These are phyloP conservation scores for Diplosoma virens DNA, from an alignment of 23 tunicate genomes.

Conservation along the genomic window DNA sequence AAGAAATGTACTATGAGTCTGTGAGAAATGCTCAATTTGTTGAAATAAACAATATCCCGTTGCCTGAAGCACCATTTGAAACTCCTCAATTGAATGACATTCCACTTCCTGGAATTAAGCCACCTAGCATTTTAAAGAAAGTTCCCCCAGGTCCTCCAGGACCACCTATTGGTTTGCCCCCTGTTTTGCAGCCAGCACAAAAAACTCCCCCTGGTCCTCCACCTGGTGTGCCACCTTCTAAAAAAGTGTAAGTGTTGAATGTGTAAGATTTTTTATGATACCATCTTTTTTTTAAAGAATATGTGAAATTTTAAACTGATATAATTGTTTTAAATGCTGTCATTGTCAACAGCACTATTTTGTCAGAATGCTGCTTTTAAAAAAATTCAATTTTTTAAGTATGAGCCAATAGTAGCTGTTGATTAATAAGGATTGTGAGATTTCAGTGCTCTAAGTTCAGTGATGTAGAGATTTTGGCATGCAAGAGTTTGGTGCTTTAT, in stretches of 20 bases:
- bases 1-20: conserved; percentile 86
- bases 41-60: conserved; percentile 75
- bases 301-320: too few species aligned
- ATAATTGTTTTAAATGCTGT: too few species aligned
- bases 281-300: too few species aligned
- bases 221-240: conserved; percentile 87
- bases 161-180: conserved; percentile 49
- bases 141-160: conserved; percentile 59
- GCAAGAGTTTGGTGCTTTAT: too few species aligned
- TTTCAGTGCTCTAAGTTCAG: too few species aligned
- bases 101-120: conserved; percentile 88
- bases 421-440: too few species aligned
- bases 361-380: too few species aligned
- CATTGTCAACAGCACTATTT: too few species aligned
- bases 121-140: conserved; percentile 76
- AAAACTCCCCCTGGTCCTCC: conserved; percentile 76
- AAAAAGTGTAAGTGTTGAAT: conserved; percentile 77
- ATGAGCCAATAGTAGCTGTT: too few species aligned
- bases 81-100: conserved; percentile 75
- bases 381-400: too few species aligned
- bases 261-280: too few species aligned
- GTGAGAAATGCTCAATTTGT: conserved; percentile 86
- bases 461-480: too few species aligned
- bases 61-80: conserved; percentile 88
- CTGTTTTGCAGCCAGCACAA: conserved; percentile 4